Conservation (phyloP, 2,113 vertebrate genomes). For the Diphyllodes magnificus region DNA sequence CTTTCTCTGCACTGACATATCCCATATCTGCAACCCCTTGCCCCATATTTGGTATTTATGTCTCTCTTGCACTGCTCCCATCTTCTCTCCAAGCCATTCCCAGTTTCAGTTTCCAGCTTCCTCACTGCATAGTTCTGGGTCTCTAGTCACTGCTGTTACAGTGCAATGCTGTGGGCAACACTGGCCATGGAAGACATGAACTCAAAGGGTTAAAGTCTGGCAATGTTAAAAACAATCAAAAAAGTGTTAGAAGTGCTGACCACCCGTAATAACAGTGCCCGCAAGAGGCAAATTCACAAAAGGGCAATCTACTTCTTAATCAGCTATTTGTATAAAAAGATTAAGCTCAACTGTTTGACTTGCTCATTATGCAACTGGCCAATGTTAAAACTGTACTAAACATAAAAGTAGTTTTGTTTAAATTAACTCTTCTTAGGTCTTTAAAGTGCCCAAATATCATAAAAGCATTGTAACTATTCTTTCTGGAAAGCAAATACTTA, state of each 20-base stretch:
- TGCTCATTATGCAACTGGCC: not conserved
- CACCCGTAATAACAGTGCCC: not conserved
- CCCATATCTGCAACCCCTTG: not conserved
- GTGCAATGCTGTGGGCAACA: not conserved
- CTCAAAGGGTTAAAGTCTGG: not conserved
- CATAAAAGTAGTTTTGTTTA: conserved; percentile 4
- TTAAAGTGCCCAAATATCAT: not conserved
- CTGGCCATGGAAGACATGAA: not conserved
- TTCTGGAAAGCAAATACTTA: conserved; percentile 40
- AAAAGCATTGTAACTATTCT: not conserved
- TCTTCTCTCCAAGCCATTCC: not conserved
- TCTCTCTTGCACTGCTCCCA: not conserved
- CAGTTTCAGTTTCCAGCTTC: not conserved
- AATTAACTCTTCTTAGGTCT: not conserved
- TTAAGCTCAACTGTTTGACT: conserved; percentile 4
- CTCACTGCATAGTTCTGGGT: not conserved
- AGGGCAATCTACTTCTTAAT: not conserved
- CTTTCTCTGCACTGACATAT: not conserved
- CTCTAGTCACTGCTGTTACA: not conserved
- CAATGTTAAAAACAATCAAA: not conserved
- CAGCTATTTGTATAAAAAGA: not conserved
- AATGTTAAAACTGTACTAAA: not conserved
- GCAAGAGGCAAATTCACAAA: not conserved
- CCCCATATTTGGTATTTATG: too few species aligned
- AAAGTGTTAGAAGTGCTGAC: not conserved